Base-by-base conservation (phyloP, 2,888 invertebrate genomes). In the Torymus texanus region DNA sequence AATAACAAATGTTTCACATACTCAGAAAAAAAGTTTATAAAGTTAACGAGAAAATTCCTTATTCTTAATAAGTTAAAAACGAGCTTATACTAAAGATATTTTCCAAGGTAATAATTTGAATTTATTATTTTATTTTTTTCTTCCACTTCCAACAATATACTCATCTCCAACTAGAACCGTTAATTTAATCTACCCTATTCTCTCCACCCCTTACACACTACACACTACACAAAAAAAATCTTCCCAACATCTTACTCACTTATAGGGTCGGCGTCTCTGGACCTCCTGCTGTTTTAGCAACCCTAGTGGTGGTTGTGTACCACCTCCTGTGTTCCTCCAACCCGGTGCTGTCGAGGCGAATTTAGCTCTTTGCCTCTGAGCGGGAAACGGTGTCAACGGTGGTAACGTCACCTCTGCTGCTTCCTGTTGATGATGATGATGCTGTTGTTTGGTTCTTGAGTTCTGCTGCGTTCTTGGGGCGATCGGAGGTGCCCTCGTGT, bases 401-500 rank as follows among this genome's bases (percentile, higher is more conserved):
- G 90, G 90, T 83, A 89, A 84, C 79, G 87, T 87, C 84, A 90
- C 86, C 74, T 88, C 86, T 76, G 79, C 74, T 29, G 55, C 56
- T 12, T 73, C 55, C 53, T 84, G 83, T 67, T 84, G 86, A 51
- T 82, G 86, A 68, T 82, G 83, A 70, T 84, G 86, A 51, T 82
- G 86, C 71, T 82, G 84, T 71, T 86, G 86, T 79, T 41, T 41
- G 41, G 41, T 41, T 8, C 41, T 41, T 41, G 83, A 84, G 83
- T 87, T 89, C 14, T 89, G 88, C 84, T 86, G 87, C 82, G 87
- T 85, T 85, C 88, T 90, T 81, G 86, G 79, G 84, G 87, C 85
- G 82, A 90, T 89, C 82, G 89, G 87, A 78, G 90, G 89, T 79
- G 89, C 88, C 88, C 87, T 89, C 85, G 89, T 88, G 88, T 90